Conservation (phyloP, 2,113 vertebrate genomes). For the Otolemur garnettii region DNA sequence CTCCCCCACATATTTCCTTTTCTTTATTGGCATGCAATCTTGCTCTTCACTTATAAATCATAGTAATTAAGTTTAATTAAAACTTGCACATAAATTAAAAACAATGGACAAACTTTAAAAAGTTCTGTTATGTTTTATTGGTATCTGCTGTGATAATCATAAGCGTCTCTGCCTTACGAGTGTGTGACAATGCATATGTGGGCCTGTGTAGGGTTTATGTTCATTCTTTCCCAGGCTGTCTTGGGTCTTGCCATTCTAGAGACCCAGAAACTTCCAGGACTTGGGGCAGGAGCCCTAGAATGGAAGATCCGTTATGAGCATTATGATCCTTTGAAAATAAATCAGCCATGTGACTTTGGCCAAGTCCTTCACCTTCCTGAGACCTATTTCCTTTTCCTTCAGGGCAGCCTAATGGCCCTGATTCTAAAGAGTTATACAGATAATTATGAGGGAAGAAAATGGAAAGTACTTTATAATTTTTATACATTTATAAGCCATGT, state of each 20-base stretch:
- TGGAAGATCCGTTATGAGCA: background rate
- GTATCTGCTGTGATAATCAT: background rate
- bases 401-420: background rate
- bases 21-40: background rate
- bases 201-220: fast-evolving
- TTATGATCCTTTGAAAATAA: background rate
- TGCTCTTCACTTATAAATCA: background rate
- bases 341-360: background rate
- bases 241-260: background rate
- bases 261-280: background rate
- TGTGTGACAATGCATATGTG: too few species aligned
- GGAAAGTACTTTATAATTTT: background rate
- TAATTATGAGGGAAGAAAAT: background rate
- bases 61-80: background rate
- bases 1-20: background rate
- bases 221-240: background rate
- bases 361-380: background rate
- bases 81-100: background rate
- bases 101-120: background rate
- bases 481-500: background rate
- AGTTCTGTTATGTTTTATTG: background rate
- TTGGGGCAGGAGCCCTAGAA: background rate
- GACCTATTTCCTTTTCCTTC: background rate
- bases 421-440: background rate
- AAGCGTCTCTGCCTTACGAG: background rate